Percentiles rank a stretch among this genome's conserved stretches.
Conservation (phyloP, 37 sponge, comb jelly and placozoan species). For the Trichoplax adhaerens region DNA sequence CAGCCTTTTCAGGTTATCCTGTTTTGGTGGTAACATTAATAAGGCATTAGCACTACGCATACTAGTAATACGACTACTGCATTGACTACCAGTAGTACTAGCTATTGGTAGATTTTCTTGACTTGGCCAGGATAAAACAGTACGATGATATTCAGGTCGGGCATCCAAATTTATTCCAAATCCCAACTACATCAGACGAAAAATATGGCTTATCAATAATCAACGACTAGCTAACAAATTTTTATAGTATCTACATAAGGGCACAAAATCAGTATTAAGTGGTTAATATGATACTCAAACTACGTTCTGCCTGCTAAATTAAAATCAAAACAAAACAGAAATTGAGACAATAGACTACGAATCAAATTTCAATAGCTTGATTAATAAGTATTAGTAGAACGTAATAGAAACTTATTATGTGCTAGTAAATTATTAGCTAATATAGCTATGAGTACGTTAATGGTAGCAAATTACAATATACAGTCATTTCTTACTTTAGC, state of each 20-base stretch:
- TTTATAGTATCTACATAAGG: too few species aligned
- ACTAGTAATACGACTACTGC: slow-evolving; percentile 88
- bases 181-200: too few species aligned
- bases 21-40: slow-evolving; percentile 54
- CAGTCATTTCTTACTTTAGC: slow-evolving; percentile 12
- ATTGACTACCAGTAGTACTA: slow-evolving; percentile 68
- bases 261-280: too few species aligned
- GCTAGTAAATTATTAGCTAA: too few species aligned
- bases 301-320: background rate
- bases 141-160: slow-evolving; percentile 4
- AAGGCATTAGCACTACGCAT: slow-evolving; percentile 77
- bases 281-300: too few species aligned
- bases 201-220: too few species aligned
- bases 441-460: too few species aligned
- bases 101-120: slow-evolving; percentile 23
- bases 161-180: background rate
- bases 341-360: background rate
- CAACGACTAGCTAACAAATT: too few species aligned
- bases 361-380: background rate
- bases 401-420: too few species aligned
- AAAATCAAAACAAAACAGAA: background rate
- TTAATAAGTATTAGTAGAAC: too few species aligned
- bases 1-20: slow-evolving; percentile 12
- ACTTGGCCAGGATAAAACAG: background rate
- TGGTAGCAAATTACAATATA: too few species aligned